Conservation (phyloP, 2,888 invertebrate species). For the Acronicta psi region DNA sequence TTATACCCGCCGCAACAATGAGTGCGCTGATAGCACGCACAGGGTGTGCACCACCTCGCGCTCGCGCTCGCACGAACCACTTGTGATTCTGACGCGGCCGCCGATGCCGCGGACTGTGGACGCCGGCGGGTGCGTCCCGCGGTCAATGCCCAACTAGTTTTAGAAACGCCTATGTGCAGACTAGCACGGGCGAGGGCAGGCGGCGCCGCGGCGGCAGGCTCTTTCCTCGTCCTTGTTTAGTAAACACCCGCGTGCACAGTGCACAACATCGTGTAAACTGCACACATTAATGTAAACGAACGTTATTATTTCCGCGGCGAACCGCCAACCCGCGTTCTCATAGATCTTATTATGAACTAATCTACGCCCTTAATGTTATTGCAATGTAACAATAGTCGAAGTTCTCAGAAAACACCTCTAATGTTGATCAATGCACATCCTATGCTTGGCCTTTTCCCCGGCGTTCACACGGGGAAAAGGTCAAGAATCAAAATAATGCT, state of each 20-base stretch:
- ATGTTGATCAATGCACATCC: slow-evolving; percentile 2
- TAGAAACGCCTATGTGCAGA: neutral
- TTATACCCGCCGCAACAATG: slow-evolving; percentile 65
- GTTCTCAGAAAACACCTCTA: neutral
- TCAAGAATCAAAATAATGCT: slow-evolving; percentile 4
- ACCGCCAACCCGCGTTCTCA: neutral
- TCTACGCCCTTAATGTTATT: slow-evolving; percentile 4
- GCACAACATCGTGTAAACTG: slow-evolving; percentile 8
- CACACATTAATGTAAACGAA: slow-evolving; percentile 21
- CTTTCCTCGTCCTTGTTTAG: slow-evolving; percentile 27
- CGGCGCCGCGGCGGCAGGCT: neutral
- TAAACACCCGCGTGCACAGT: slow-evolving; percentile 27
- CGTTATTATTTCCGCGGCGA: slow-evolving; percentile 19
- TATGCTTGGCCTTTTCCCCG: neutral
- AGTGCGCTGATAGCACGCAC: slow-evolving; percentile 48
- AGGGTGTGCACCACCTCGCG: slow-evolving; percentile 40
- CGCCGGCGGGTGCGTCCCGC: too few species aligned
- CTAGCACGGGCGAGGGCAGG: slow-evolving; percentile 7
- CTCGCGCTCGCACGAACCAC: too few species aligned
- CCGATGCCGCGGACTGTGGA: too few species aligned
- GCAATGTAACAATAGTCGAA: neutral
- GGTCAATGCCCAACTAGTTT: neutral
- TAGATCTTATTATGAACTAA: neutral
- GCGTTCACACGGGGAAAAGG: neutral
- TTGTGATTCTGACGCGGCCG: too few species aligned